These are phyloP conservation scores for Trachymyrmex septentrionalis DNA, from an alignment of 1,140 invertebrate genomes.

Conservation along the genomic window DNA sequence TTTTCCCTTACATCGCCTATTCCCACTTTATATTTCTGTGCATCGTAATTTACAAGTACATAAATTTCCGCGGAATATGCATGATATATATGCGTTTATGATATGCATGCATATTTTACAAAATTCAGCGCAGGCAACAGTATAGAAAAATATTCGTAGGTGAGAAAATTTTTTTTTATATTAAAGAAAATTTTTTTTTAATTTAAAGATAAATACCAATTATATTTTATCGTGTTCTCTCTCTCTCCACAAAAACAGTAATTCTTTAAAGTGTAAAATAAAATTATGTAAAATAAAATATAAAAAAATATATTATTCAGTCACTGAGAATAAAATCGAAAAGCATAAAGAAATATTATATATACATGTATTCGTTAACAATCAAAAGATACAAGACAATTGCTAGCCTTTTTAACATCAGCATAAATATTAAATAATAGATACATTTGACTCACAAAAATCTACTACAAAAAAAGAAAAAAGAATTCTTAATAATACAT, in stretches of 20 bases:
- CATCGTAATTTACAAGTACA: slow-evolving; percentile 13
- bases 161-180: not conserved
- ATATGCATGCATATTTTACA: not conserved
- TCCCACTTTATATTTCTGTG: not conserved
- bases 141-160: not conserved
- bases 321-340: not conserved
- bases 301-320: not conserved
- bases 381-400: not conserved
- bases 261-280: not conserved
- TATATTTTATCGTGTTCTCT: not conserved
- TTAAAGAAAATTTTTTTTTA: not conserved
- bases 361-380: not conserved
- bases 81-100: slow-evolving; percentile 11
- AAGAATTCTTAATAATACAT: not conserved
- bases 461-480: not conserved
- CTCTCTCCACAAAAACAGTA: not conserved
- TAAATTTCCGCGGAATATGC: not conserved
- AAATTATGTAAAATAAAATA: not conserved
- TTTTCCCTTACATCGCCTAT: not conserved
- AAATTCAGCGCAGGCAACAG: not conserved
- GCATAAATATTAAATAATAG: not conserved
- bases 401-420: not conserved
- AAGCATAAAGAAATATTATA: not conserved
- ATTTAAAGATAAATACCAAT: not conserved
- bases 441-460: not conserved